Conservation (phyloP, 2,113 vertebrate species). For the Pygathrix nemaeus region DNA sequence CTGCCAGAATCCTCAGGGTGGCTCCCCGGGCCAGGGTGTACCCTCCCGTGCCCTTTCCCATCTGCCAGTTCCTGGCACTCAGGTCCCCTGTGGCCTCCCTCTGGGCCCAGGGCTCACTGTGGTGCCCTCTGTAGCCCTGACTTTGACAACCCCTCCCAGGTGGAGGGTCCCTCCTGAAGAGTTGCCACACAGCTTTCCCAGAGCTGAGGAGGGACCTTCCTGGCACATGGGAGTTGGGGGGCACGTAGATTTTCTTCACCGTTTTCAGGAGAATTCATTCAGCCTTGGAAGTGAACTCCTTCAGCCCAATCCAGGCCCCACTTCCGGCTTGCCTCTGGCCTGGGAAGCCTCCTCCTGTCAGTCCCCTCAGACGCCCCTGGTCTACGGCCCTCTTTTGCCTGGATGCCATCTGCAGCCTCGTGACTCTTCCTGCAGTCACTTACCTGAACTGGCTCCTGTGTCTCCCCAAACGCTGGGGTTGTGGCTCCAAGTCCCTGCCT, state of each 20-base stretch:
- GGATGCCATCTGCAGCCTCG: background rate
- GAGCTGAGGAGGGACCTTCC: background rate
- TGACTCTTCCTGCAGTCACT: background rate
- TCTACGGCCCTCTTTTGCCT: background rate
- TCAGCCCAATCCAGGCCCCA: fast-evolving
- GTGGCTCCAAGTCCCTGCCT: background rate
- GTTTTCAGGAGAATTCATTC: background rate
- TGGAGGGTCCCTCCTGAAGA: background rate
- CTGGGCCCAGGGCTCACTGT: background rate
- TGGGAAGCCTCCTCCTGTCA: background rate
- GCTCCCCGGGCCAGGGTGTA: background rate
- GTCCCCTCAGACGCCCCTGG: background rate
- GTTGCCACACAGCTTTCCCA: background rate
- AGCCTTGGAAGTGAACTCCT: background rate
- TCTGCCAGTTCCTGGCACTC: background rate
- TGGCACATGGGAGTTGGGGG: background rate
- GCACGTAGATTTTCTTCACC: background rate
- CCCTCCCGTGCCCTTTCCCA: background rate
- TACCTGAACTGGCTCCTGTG: background rate
- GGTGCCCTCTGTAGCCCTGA: background rate
- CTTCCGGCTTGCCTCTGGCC: background rate
- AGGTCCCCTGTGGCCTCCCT: background rate
- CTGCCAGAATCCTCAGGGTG: background rate
- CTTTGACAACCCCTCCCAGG: background rate
- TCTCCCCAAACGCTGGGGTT: background rate